Evolutionary conservation across 2,797 vertebrate species (phyloP), one percentile per base, ranked within the genome.

Genomic region (Myotis planiceps): DNA sequence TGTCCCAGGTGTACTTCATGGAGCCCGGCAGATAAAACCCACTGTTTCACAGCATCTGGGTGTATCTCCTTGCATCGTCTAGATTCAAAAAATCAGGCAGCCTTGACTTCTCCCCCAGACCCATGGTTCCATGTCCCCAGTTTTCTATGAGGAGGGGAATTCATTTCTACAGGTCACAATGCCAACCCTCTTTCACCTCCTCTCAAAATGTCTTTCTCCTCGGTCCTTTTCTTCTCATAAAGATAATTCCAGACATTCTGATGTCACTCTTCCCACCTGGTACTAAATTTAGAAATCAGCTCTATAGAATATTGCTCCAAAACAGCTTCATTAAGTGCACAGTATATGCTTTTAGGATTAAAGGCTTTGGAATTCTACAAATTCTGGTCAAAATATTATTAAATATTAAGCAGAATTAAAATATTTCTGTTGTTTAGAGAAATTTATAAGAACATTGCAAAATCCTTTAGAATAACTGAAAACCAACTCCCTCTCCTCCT

Each of bases 381-480:
- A 76, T 72, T 49, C 71, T 78, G n/a, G 21, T 74, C 42, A 94
- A 69, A 88, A 84, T 15, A 42, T 72, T 75, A 51, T 88, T 91
- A 91, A 49, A 55, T 85, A 85, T 76, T 80, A 71, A 88, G 79
- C 5, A 51, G 37, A 78, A 58, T 55, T 58, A 58, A 60, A 60
- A 71, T 78, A 91, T 58, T 55, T 83, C n/a, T 47, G 45, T 88
- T 88, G 16, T 51, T 88, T 69, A 74, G 19, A 88, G 53, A 90
- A 72, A 85, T 78, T 21, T 60, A 42, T 89, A 89, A 65, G 47
- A 84, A 47, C 18, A 65, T 78, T 82, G 32, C 25, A 72, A 88
- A 85, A 75, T 16, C 7, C 63, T 71, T 85, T 82, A 32, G 69
- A 45, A 39, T 76, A 45, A 29, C 37, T 86, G 13, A 34, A 86